Evolutionary conservation across 2,888 invertebrate species (phyloP), one percentile per base, ranked within the genome.

Genomic region (Petrophora chlorosata): DNA sequence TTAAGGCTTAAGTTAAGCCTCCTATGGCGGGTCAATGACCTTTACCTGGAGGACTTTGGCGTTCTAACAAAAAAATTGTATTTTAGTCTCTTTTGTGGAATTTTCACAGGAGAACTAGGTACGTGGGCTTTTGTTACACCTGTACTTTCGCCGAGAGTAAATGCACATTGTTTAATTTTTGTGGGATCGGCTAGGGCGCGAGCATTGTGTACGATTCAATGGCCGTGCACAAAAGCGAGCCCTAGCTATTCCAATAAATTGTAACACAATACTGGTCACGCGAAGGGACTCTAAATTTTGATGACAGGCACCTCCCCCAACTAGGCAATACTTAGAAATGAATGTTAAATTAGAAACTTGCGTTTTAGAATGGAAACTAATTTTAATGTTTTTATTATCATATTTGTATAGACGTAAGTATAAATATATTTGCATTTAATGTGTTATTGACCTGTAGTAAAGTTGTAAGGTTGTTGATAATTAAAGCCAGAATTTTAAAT

Each of bases 261-360:
- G 76, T 73, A 75, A 73, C 63, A 72, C 65, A 73, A 70, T 68
- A 67, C 68, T 39, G 68, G 76, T 75, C 79, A 82, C 75, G 79
- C 72, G 64, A 76, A 75, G 70, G 79, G 72, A 60, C 65, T 56
- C 54, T 67, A 57, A 64, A 67, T 64, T 67, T 50, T 65, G 54
- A 63, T 61, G 49, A 47, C 55, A 22, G 38, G 33, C 46, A 50
- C 47, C 33, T 26, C 25, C 40, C 39, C 17, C 36, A 19, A 41
- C 36, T 33, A 32, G 35, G n/a, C n/a, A n/a, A n/a, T 44, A 38
- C 41, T 16, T 29, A 36, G 40, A 42, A 49, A 14, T 5, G 26
- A n/a, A n/a, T n/a, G n/a, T n/a, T n/a, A n/a, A n/a, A n/a, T n/a
- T n/a, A n/a, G n/a, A n/a, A n/a, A n/a, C n/a, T n/a, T n/a, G n/a